These are phyloP conservation scores for Balaeniceps rex DNA, from an alignment of 2,113 vertebrate species.

Conservation along the genomic window DNA sequence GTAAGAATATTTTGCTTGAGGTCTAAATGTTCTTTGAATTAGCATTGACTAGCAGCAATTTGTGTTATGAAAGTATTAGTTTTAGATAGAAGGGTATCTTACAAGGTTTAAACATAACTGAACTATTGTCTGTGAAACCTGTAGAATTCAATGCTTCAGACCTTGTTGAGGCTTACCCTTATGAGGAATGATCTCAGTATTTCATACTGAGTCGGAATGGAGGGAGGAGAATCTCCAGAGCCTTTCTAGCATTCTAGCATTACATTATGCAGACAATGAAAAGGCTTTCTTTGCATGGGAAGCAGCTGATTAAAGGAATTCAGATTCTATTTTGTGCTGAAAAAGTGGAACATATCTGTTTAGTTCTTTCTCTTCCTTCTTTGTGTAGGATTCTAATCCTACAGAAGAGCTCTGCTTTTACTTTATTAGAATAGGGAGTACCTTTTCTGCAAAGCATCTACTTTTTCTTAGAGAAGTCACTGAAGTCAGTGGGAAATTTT, in stretches of 20 bases:
- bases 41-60: neutral
- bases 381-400: neutral
- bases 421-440: neutral
- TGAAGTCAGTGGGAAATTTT: neutral
- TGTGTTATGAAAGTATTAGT: neutral
- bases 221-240: neutral
- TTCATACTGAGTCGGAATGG: neutral
- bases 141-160: neutral
- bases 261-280: fast-evolving
- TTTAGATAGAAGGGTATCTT: neutral
- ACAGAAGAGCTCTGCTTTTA: neutral
- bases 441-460: neutral
- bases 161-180: neutral
- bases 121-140: neutral
- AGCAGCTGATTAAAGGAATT: neutral
- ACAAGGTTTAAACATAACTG: neutral
- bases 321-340: neutral
- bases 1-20: conserved; percentile 68
- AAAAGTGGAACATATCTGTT: neutral
- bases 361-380: neutral
- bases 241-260: neutral
- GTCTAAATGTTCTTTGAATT: neutral
- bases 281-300: neutral
- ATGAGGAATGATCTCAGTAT: neutral
- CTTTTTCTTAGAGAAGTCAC: neutral